A percentile compares a stretch with the other conserved stretches of the same genome.
phyloP scores from a whole-genome alignment of 2,888 invertebrate genomes.

The Meghimatium bilineatum region DNA sequence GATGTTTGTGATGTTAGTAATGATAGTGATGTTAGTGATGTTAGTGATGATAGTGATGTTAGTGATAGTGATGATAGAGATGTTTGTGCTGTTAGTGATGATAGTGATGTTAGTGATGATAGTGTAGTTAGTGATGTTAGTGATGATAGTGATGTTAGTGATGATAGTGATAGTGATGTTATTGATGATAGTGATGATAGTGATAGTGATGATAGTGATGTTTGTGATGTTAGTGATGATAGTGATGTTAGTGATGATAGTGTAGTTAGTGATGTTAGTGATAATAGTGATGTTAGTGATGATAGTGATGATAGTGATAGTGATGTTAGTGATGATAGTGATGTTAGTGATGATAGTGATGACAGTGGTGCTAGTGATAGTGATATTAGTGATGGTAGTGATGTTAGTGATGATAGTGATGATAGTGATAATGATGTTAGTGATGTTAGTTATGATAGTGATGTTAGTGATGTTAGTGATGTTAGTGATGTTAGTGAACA shows the following conservation, averaged over 20 bases:
- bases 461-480: neutral
- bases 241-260: too few relatives aligned
- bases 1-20: too few relatives aligned
- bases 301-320: neutral
- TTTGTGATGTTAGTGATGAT: neutral
- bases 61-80: too few relatives aligned
- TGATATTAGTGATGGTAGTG: neutral
- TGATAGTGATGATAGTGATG: neutral
- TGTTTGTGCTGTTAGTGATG: too few relatives aligned
- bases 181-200: neutral
- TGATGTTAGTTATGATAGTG: neutral
- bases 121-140: too few relatives aligned
- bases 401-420: neutral
- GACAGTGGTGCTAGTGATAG: too few relatives aligned
- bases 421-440: neutral
- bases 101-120: too few relatives aligned
- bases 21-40: too few relatives aligned
- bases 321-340: neutral
- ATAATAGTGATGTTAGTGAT: neutral
- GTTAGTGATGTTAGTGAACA: neutral
- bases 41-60: too few relatives aligned
- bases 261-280: neutral
- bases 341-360: neutral
- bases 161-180: neutral
- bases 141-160: too few relatives aligned